Conservation (phyloP, 2,113 vertebrate genomes). For the Pelvicachromis taeniatus region DNA sequence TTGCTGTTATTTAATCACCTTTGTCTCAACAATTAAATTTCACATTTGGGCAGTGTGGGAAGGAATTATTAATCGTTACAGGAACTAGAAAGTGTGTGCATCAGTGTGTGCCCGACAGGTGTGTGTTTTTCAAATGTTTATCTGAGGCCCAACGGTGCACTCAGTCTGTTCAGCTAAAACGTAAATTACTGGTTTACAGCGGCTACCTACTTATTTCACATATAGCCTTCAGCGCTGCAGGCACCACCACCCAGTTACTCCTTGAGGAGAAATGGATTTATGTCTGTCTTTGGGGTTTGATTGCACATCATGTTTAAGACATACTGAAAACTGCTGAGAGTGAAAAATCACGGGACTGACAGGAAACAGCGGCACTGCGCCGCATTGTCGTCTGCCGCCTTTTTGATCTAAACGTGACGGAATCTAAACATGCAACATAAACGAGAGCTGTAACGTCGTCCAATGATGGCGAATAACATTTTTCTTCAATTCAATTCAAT, state of each 20-base stretch:
- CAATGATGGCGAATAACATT: not conserved
- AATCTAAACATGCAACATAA: too few relatives aligned
- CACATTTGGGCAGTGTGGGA: slow-evolving; percentile 12
- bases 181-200: not conserved
- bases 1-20: slow-evolving; percentile 9
- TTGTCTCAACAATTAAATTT: slow-evolving; percentile 25
- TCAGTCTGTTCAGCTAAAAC: not conserved
- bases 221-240: not conserved
- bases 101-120: not conserved
- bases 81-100: slow-evolving; percentile 5
- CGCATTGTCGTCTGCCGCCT: too few relatives aligned
- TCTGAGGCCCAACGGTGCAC: not conserved
- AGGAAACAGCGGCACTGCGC: not conserved
- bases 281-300: not conserved
- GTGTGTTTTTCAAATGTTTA: not conserved
- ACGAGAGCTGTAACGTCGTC: not conserved
- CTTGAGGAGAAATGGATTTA: not conserved
- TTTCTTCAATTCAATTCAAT: too few relatives aligned
- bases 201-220: not conserved
- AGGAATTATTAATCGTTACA: slow-evolving; percentile 35
- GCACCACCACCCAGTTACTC: not conserved
- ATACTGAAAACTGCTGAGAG: not conserved
- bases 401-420: too few relatives aligned
- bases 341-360: not conserved
- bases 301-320: not conserved